These are phyloP conservation scores for Cairina moschata DNA, from an alignment of 2,113 vertebrate genomes.

Conservation along the genomic window DNA sequence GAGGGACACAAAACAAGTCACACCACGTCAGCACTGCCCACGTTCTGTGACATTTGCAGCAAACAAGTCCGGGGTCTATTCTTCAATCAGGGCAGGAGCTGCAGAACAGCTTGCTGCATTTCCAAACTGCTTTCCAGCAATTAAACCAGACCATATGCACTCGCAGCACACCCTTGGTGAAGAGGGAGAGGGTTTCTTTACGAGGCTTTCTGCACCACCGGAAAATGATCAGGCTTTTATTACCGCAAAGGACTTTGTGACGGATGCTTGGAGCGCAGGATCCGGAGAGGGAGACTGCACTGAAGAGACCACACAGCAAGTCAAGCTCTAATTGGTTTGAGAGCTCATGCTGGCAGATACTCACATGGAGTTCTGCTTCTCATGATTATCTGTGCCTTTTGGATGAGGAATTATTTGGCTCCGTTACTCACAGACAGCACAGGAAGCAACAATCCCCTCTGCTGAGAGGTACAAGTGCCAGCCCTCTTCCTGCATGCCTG, in stretches of 20 bases:
- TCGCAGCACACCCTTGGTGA: not conserved
- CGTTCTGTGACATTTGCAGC: not conserved
- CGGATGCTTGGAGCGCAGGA: not conserved
- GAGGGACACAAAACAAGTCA: not conserved
- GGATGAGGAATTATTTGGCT: not conserved
- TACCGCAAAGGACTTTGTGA: conserved; percentile 32
- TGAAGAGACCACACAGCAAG: conserved; percentile 35
- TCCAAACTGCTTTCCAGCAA: conserved; percentile 20
- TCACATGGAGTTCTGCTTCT: not conserved
- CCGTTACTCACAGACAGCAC: not conserved
- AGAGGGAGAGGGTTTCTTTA: not conserved
- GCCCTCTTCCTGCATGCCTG: not conserved
- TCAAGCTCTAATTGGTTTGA: not conserved
- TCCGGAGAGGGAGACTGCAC: not conserved
- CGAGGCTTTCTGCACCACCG: conserved; percentile 9
- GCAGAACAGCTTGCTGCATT: not conserved
- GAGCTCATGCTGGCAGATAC: not conserved
- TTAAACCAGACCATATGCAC: conserved; percentile 8
- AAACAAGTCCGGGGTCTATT: not conserved
- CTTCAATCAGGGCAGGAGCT: not conserved
- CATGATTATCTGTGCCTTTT: not conserved
- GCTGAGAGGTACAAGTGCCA: not conserved
- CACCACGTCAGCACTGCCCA: accelerated
- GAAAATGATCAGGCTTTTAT: conserved; percentile 17
- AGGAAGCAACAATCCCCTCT: conserved; percentile 2